Evolutionary conservation across 2,797 vertebrate genomes (phyloP).

Genomic region (Xenops minutus): DNA sequence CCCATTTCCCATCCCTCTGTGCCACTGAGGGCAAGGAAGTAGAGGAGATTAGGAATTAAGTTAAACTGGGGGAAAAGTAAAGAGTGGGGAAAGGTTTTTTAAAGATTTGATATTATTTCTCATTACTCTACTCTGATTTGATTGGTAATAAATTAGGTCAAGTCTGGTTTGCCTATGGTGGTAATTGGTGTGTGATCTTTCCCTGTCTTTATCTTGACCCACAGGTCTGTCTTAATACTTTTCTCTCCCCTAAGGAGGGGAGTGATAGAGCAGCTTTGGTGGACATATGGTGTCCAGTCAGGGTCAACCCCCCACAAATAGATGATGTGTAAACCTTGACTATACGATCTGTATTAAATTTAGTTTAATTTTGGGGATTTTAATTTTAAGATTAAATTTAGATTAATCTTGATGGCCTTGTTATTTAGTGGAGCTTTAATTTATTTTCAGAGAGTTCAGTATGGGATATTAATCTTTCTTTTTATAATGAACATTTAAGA

Average conservation of each 20-base stretch:
- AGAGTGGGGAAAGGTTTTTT: not conserved
- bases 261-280: not conserved
- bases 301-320: not conserved
- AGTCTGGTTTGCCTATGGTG: not conserved
- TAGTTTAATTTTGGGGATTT: not conserved
- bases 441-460: not conserved
- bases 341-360: not conserved
- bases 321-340: not conserved
- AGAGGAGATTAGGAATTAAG: not conserved
- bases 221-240: not conserved
- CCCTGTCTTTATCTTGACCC: not conserved
- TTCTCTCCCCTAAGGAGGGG: not conserved
- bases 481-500: slow-evolving; percentile 10
- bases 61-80: not conserved
- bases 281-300: not conserved
- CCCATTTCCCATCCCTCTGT: not conserved
- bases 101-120: not conserved
- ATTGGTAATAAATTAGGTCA: not conserved
- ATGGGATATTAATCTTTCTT: not conserved
- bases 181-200: not conserved
- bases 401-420: not conserved
- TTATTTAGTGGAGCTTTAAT: not conserved
- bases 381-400: slow-evolving; percentile 19
- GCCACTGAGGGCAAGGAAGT: not conserved
- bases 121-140: not conserved